phyloP scores from a whole-genome alignment of 2,797 vertebrate species.

The Pelochelys cantorii region DNA sequence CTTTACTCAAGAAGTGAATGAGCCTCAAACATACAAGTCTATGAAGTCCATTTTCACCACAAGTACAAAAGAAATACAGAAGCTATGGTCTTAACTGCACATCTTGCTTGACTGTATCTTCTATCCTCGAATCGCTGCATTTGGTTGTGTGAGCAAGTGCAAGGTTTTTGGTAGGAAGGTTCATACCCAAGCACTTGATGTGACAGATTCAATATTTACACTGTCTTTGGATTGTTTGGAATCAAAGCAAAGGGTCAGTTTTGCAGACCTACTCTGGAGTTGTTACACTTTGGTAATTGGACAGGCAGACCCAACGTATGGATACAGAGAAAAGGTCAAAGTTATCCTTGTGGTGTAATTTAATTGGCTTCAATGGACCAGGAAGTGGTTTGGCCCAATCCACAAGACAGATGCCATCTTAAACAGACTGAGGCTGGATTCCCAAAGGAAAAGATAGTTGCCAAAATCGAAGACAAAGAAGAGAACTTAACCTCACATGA shows the following conservation, averaged over 20 bases:
- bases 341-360: neutral
- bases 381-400: rapidly evolving
- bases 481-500: neutral
- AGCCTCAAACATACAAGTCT: neutral
- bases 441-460: neutral
- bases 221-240: neutral
- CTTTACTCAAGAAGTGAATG: neutral
- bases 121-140: too few species aligned
- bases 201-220: rapidly evolving
- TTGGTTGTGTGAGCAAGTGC: rapidly evolving
- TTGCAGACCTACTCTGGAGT: neutral
- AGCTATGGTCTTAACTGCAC: neutral
- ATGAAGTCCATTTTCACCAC: neutral
- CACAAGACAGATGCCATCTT: neutral
- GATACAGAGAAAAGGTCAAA: neutral
- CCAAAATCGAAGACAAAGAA: neutral
- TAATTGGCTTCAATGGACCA: neutral
- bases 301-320: neutral
- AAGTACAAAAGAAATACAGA: neutral
- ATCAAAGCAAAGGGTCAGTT: neutral
- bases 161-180: neutral
- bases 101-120: neutral
- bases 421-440: neutral
- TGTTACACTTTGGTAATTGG: neutral
- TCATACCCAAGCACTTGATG: neutral